Percentiles rank a stretch among this genome's conserved stretches.
Evolutionary conservation across 2,888 invertebrate species (phyloP).

Genomic region (Atethmia centrago): DNA sequence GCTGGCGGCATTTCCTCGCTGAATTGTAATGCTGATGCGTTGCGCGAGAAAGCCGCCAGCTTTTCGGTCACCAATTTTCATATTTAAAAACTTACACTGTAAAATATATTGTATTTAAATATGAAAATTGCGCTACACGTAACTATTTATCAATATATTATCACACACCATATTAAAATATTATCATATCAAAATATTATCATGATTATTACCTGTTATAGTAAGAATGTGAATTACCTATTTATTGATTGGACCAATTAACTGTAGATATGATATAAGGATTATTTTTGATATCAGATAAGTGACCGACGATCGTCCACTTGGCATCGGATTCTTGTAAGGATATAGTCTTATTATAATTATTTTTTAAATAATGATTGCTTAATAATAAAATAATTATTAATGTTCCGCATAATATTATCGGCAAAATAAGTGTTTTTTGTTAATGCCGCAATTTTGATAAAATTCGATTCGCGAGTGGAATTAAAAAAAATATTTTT

Average conservation of each 20-base stretch:
- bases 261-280: slow-evolving; percentile 81
- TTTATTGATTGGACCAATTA: slow-evolving; percentile 79
- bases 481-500: slow-evolving; percentile 60
- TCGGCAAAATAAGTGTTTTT: slow-evolving; percentile 19
- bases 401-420: slow-evolving; percentile 1
- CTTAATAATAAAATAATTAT: background rate
- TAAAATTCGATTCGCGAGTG: slow-evolving; percentile 55
- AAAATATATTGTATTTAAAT: background rate
- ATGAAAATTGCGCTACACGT: slow-evolving; percentile 5
- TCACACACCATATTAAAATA: slow-evolving; percentile 46
- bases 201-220: slow-evolving; percentile 38
- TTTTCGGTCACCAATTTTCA: no score
- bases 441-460: background rate
- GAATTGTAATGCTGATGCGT: no score
- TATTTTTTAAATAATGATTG: slow-evolving; percentile 41
- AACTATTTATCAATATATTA: slow-evolving; percentile 41
- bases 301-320: slow-evolving; percentile 76
- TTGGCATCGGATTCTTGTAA: slow-evolving; percentile 79
- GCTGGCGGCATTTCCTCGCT: no score
- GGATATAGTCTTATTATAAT: slow-evolving; percentile 67
- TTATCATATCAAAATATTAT: slow-evolving; percentile 58
- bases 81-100: no score
- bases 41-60: no score
- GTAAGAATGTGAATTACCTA: slow-evolving; percentile 63
- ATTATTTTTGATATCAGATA: slow-evolving; percentile 82